Base-by-base conservation (phyloP, 2,797 vertebrate genomes). In the Centroberyx gerrardi region DNA sequence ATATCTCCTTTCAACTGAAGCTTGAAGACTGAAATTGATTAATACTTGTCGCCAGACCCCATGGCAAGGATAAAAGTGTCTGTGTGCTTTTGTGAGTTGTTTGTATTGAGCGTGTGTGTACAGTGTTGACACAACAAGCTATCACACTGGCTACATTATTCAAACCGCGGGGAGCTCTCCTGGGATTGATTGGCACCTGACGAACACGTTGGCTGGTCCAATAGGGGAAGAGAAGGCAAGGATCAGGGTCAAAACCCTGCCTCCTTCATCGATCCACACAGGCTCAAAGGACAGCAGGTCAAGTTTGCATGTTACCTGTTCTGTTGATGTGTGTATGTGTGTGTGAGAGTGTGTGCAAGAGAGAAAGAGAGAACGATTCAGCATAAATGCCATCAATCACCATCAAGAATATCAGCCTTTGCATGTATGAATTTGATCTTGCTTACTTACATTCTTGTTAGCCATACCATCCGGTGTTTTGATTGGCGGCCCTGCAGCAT, bases 161-260 rank as follows among this genome's bases (percentile, higher is more conserved):
- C 5, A 62, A 40, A 33, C 27, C 59, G 31, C 29, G 3, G 15
- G 22, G 14, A 42, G 48, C 1, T 40, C 58, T 36, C 59, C 15
- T 18, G 29, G 8, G 48, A 4, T 81, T 78, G 85, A 89, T 76
- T 78, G 70, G 75, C 71, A 17, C 44, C 17, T 81, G 73, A 88
- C 38, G 12, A 74, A 83, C 78, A 83, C 65, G 63, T 73, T 68
- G 64, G 72, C 61, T 48, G 46, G 51, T 67, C 68, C 59, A 61
- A 51, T 74, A 67, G 49, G 46, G 61, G 60, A 74, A 15, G 48
- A 58, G 42, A 66, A 40, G 75, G 18, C 56, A 69, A 33, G 42
- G 59, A 72, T 70, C 72, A 53, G 33, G 71, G 80, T 84, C 51
- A 83, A 70, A 80, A 62, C 31, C 66, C 60, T 14, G 40, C 33